A percentile compares a stretch with the other conserved stretches of the same genome.
Conservation (phyloP, 2,113 vertebrate species). For the Psittacula cyanocephala region DNA sequence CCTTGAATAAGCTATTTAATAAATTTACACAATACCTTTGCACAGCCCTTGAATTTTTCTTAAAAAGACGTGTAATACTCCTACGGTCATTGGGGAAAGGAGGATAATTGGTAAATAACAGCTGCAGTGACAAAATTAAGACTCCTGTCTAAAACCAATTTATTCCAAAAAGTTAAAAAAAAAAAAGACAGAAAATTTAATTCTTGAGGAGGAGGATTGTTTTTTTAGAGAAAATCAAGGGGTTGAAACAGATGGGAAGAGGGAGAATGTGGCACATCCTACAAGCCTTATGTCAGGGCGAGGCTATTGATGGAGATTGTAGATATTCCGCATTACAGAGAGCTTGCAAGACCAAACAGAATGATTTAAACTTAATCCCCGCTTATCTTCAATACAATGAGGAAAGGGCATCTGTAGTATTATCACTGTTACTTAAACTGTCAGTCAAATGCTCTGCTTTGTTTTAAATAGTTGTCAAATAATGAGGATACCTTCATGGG, state of each 20-base stretch:
- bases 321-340: background rate
- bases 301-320: background rate
- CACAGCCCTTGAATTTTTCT: background rate
- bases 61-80: background rate
- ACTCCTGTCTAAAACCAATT: background rate
- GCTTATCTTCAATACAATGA: background rate
- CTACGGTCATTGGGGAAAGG: background rate
- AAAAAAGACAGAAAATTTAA: background rate
- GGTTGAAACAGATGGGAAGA: conserved; percentile 20
- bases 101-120: background rate
- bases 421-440: background rate
- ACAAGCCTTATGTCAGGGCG: background rate
- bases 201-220: background rate
- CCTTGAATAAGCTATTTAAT: background rate
- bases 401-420: background rate
- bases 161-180: background rate
- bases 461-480: background rate
- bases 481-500: background rate
- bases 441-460: background rate
- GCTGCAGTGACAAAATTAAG: background rate
- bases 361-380: background rate
- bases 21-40: background rate
- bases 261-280: conserved; percentile 21
- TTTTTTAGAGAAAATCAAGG: background rate
- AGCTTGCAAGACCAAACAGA: background rate